Conservation (phyloP, 2,797 vertebrate genomes). For the Scyliorhinus canicula region DNA sequence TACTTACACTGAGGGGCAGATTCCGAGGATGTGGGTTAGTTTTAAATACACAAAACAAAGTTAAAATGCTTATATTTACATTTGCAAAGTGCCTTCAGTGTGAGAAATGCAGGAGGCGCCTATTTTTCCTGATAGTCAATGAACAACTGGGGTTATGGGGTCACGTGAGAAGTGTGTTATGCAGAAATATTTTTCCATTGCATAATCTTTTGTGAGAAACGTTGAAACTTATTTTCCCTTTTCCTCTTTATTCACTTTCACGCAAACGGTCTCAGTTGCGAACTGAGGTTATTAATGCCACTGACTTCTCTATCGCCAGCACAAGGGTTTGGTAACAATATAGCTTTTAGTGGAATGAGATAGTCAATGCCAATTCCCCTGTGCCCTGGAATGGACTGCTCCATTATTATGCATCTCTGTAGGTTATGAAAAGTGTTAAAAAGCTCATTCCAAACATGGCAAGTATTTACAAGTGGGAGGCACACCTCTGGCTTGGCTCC, state of each 20-base stretch:
- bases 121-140: neutral
- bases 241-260: neutral
- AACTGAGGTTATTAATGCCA: neutral
- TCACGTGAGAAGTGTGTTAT: neutral
- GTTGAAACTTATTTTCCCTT: neutral
- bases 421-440: neutral
- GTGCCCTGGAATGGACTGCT: neutral
- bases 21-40: neutral
- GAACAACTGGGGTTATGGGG: neutral
- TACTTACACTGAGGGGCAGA: neutral
- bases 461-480: neutral
- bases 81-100: neutral
- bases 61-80: neutral
- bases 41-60: neutral
- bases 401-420: neutral
- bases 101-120: neutral
- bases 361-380: constrained; percentile 11
- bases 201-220: neutral
- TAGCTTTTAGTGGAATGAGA: neutral
- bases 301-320: neutral
- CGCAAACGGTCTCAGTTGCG: neutral
- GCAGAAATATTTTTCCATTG: neutral
- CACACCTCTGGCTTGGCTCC: neutral
- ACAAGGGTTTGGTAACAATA: neutral
- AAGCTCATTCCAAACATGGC: neutral